These are phyloP conservation scores for Baryphthengus martii DNA, from an alignment of 2,113 vertebrate genomes.

Conservation along the genomic window DNA sequence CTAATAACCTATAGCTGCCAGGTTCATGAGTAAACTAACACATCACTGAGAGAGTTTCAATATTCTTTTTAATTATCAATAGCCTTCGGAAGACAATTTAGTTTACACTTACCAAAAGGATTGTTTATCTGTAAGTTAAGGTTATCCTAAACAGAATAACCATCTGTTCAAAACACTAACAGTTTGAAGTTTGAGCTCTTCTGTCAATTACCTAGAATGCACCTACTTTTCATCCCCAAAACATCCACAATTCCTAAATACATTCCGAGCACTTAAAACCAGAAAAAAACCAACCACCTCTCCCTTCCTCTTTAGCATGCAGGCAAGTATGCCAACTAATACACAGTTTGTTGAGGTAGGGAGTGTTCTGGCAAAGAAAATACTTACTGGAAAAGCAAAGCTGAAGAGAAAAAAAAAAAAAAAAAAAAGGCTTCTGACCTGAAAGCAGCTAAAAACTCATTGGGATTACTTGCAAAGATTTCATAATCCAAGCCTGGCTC, in stretches of 20 bases:
- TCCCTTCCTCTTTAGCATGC: neutral
- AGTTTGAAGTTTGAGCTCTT: neutral
- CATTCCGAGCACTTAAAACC: neutral
- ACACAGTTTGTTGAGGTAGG: neutral
- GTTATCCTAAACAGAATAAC: neutral
- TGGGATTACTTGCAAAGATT: neutral
- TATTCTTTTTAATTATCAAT: neutral
- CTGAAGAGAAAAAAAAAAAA: neutral
- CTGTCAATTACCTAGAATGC: neutral
- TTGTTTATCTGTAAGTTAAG: neutral
- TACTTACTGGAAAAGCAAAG: neutral
- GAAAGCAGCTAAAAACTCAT: neutral
- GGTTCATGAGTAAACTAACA: neutral
- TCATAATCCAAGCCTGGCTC: neutral
- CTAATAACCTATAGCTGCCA: neutral
- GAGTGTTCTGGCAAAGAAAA: neutral
- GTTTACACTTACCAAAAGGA: neutral
- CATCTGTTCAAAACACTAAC: neutral
- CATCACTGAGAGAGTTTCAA: neutral
- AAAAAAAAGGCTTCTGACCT: neutral
- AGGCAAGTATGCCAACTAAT: neutral
- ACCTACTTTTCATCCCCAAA: neutral
- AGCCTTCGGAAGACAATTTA: neutral
- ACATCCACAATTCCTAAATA: neutral
- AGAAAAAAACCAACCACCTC: neutral